These are phyloP conservation scores for Drosophila mayaguana DNA, from an alignment of 2,888 invertebrate species.

Conservation along the genomic window DNA sequence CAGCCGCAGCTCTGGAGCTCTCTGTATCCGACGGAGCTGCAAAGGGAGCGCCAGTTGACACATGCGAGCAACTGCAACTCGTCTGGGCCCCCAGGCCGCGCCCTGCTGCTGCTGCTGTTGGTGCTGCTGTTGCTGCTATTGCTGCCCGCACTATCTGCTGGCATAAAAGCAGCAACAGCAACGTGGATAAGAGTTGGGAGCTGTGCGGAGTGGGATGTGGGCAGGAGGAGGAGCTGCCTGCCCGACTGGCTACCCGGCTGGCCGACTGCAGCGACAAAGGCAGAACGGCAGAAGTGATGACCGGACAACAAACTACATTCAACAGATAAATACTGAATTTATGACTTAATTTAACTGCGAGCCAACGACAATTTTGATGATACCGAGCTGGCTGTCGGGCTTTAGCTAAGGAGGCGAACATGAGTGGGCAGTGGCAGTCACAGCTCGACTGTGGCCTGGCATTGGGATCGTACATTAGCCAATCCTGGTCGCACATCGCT, in stretches of 20 bases:
- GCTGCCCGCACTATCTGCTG: constrained; percentile 54
- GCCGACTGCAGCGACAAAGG: constrained; percentile 64
- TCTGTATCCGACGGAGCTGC: constrained; percentile 10
- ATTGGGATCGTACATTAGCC: constrained; percentile 66
- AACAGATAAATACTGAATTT: constrained; percentile 85
- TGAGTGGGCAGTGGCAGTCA: constrained; percentile 78
- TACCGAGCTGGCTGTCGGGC: constrained; percentile 46
- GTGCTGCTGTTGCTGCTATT: constrained; percentile 21
- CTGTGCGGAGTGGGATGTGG: neutral
- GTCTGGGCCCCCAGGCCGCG: constrained; percentile 25
- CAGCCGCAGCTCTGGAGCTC: constrained; percentile 20
- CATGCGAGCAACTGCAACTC: constrained; percentile 56
- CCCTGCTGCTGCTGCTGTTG: constrained; percentile 19
- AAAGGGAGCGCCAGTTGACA: constrained; percentile 66
- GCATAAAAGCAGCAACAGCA: constrained; percentile 75
- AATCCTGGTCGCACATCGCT: constrained; percentile 77
- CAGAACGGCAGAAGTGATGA: constrained; percentile 75
- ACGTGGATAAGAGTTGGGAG: constrained; percentile 61
- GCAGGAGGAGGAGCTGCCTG: neutral
- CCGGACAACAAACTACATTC: constrained; percentile 83
- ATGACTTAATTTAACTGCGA: constrained; percentile 85
- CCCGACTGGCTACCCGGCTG: neutral
- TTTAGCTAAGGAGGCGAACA: constrained; percentile 42
- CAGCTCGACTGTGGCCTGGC: constrained; percentile 33
- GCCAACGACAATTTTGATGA: constrained; percentile 81